Evolutionary conservation across 2,797 vertebrate genomes (phyloP).

Genomic region (Trematomus bernacchii): DNA sequence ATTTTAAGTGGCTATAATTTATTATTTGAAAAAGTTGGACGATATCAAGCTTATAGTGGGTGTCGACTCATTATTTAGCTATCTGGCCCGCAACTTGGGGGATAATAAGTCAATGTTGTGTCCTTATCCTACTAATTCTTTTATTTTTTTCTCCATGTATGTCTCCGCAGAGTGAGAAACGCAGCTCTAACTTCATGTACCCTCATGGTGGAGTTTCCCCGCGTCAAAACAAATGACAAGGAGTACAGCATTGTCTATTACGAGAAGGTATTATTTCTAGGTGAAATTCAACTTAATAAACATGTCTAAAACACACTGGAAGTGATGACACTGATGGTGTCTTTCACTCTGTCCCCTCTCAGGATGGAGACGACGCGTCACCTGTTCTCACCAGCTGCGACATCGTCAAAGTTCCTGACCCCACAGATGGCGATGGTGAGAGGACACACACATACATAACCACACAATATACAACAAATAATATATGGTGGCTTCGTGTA

Average conservation of each 20-base stretch:
- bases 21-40: too few species aligned
- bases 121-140: too few species aligned
- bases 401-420: slow-evolving; percentile 98
- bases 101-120: too few species aligned
- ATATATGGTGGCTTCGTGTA: not conserved
- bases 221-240: slow-evolving; percentile 94
- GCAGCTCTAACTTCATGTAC: slow-evolving; percentile 99
- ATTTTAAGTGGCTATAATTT: not conserved
- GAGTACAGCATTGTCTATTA: slow-evolving; percentile 98
- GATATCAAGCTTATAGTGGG: too few species aligned
- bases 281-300: not conserved
- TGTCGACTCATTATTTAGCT: too few species aligned
- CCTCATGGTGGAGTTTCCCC: slow-evolving; percentile 98
- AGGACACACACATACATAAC: not conserved
- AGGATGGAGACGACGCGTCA: slow-evolving; percentile 95
- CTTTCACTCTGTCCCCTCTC: slow-evolving; percentile 10
- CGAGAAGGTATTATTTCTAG: slow-evolving; percentile 89
- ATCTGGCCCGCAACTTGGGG: too few species aligned
- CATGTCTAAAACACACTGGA: not conserved
- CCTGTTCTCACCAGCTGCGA: slow-evolving; percentile 92
- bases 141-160: not conserved
- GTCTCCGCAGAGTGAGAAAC: slow-evolving; percentile 92
- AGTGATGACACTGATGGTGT: slow-evolving; percentile 2
- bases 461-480: not conserved
- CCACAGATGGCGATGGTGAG: slow-evolving; percentile 99